Conservation (phyloP, 2,888 invertebrate genomes). For the Beris chalybata region DNA sequence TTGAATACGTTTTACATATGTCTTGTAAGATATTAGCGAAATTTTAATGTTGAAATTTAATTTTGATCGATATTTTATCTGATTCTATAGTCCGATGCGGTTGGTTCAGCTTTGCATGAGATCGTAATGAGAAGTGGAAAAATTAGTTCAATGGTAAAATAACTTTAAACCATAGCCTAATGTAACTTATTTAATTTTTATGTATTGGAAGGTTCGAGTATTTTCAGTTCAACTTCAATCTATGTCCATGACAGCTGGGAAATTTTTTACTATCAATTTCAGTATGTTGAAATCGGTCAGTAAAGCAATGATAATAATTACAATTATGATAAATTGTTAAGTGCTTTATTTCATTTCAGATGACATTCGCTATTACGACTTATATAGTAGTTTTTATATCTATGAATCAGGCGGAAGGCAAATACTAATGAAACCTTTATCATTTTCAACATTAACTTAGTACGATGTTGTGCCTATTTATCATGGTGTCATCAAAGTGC, state of each 20-base stretch:
- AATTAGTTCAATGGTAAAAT: slow-evolving; percentile 15
- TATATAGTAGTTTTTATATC: slow-evolving; percentile 29
- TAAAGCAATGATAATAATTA: background rate
- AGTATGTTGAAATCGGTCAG: slow-evolving; percentile 12
- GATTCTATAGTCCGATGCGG: background rate
- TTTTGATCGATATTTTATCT: background rate
- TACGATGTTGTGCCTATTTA: no score
- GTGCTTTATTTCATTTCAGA: slow-evolving; percentile 5
- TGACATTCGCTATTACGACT: slow-evolving; percentile 21
- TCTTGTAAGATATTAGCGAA: no score
- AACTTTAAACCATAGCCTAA: background rate
- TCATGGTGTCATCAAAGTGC: no score
- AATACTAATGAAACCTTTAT: background rate
- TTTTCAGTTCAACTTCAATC: slow-evolving; percentile 17
- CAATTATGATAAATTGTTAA: no score
- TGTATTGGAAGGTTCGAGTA: slow-evolving; percentile 4
- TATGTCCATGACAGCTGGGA: slow-evolving; percentile 19
- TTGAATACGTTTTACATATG: no score
- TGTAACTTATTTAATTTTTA: no score
- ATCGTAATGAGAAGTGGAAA: background rate
- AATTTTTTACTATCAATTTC: slow-evolving; percentile 24
- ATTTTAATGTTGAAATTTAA: no score
- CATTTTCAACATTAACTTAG: no score
- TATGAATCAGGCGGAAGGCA: slow-evolving; percentile 28
- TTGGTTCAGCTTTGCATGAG: slow-evolving; percentile 15